These are phyloP conservation scores for Hypsopygia costalis DNA, from an alignment of 2,888 invertebrate species.

Conservation along the genomic window DNA sequence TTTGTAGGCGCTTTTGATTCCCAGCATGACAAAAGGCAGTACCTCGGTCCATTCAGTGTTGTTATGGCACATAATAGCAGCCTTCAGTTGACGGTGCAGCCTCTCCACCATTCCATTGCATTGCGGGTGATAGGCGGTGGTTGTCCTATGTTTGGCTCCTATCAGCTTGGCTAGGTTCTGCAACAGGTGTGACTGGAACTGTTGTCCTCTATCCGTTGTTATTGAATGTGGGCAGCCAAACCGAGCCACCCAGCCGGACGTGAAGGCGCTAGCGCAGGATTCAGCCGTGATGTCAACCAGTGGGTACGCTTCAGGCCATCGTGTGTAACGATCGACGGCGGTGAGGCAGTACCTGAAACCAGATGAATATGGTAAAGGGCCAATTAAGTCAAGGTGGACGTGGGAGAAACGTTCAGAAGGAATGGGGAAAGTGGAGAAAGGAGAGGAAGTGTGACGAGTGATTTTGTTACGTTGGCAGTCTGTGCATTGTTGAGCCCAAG, in stretches of 20 bases:
- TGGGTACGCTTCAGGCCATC: constrained; percentile 33
- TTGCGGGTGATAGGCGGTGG: constrained; percentile 9
- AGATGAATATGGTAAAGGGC: constrained; percentile 37
- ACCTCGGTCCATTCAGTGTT: constrained; percentile 6
- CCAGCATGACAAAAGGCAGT: constrained; percentile 11
- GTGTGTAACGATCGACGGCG: constrained; percentile 32
- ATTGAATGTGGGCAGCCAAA: constrained; percentile 38
- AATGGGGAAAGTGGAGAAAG: constrained; percentile 12
- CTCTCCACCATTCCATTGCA: constrained; percentile 16
- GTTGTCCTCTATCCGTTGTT: constrained; percentile 7
- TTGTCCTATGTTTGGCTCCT: not conserved
- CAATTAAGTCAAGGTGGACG: constrained; percentile 55
- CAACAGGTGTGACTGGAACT: constrained; percentile 19
- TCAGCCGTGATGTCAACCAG: constrained; percentile 32
- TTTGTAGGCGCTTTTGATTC: constrained; percentile 9
- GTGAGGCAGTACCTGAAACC: constrained; percentile 40
- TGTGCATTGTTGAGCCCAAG: constrained; percentile 28
- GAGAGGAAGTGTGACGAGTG: constrained; percentile 13
- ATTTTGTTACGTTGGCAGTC: constrained; percentile 39
- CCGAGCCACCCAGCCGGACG: constrained; percentile 38
- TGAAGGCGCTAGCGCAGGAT: constrained; percentile 33
- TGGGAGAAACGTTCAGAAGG: constrained; percentile 37
- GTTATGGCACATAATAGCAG: constrained; percentile 12
- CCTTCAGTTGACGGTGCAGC: constrained; percentile 11
- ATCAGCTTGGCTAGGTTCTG: not conserved